Base-by-base conservation (phyloP, 2,113 vertebrate species). In the Aplodontia rufa region DNA sequence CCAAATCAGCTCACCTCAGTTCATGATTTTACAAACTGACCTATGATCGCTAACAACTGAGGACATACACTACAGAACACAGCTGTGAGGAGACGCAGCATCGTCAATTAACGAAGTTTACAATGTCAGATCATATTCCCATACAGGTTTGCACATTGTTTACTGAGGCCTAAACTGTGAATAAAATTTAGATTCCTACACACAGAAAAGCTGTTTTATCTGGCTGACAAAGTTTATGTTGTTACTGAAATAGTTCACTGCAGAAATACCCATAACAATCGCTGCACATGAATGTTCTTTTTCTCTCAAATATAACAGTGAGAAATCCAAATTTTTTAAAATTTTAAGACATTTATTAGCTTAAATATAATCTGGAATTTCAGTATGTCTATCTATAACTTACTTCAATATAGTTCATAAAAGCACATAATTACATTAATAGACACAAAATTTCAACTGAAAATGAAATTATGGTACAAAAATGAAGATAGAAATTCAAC, bases 341-440 rank as follows among this genome's bases (percentile, higher is more conserved):
- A 79, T 16, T 94, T 49, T 69, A 90, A 96, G 80, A 78, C 11
- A 45, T 8, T 55, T 81, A 88, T 58, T 71, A 75, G 11, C 64
- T 75, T 96, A 83, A 91, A 83, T 49, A 83, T 75, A 90, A 93
- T 40, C 1, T 91, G 42, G 91, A 93, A 62, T 94, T 82, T 85
- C 19, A 51, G 24, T 79, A 30, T 86, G 32, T 26, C 51, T 75
- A 69, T 14, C 55, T 88, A 22, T 45, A 83, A 79, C 28, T 76
- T 62, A 55, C 7, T 8, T 40, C 47, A 96, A 5, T 19, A 24
- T 0, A 55, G 37, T 75, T n/a, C 83, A 19, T 35, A 90, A 84
- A 11, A 40, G 26, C 5, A 82, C 28, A 82, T 60, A 35, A 64
- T 62, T 71, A 69, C 2, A 92, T 13, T 64, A 40, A 32, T 6